Conservation (phyloP, 2,113 vertebrate genomes). For the Sphyrna mokarran region DNA sequence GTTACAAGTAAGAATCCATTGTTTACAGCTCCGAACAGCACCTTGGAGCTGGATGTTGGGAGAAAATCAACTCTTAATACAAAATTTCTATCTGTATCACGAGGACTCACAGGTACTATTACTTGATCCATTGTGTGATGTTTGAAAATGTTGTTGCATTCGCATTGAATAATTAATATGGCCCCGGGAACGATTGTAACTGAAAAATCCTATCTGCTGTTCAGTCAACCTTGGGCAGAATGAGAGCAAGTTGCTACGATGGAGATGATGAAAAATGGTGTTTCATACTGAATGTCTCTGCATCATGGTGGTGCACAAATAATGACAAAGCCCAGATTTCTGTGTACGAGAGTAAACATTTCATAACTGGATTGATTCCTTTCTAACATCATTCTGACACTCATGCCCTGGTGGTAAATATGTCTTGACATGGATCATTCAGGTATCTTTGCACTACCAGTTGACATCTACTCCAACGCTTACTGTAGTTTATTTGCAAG, state of each 20-base stretch:
- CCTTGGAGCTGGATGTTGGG: neutral
- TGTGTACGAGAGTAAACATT: neutral
- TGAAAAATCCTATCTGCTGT: neutral
- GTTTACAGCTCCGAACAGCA: neutral
- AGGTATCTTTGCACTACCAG: neutral
- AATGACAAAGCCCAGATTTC: neutral
- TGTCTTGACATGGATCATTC: neutral
- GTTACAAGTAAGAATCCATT: neutral
- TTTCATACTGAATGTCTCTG: neutral
- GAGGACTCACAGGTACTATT: neutral
- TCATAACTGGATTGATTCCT: neutral
- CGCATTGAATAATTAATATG: constrained; percentile 4
- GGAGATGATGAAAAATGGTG: neutral
- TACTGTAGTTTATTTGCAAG: neutral
- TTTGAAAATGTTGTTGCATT: neutral
- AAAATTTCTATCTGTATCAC: neutral
- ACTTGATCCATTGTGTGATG: neutral
- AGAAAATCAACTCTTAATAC: neutral
- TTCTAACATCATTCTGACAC: neutral
- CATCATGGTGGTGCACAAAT: neutral
- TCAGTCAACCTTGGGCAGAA: neutral
- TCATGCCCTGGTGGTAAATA: neutral
- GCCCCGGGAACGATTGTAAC: neutral
- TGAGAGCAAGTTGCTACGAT: neutral
- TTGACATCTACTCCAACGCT: neutral